Base-by-base conservation (phyloP, 2,797 vertebrate species). In the Argentina silus region DNA sequence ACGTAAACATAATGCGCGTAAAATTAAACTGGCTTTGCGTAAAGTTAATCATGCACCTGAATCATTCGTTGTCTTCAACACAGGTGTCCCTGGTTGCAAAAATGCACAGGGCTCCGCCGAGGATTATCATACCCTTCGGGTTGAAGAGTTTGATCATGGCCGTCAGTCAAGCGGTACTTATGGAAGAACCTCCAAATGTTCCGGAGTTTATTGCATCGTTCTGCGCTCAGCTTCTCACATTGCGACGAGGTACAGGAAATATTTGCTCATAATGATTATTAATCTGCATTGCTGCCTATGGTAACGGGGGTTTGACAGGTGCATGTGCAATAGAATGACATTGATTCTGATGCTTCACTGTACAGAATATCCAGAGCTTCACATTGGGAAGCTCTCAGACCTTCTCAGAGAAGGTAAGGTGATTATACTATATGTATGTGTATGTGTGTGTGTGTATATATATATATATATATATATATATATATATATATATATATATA, bases 101-200 rank as follows among this genome's bases (percentile, higher is more conserved):
- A 23, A 67, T 68, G 67, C 42, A 19, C 21, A 47, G 23, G 43
- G 27, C 12, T 15, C 3, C 8, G 21, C 27, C 36, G 9, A 43
- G 23, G 15, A 50, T 68, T 36, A 55, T 68, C 7, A 7, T 68
- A 15, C 67, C 50, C 6, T 68, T 53, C 15, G 67, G 67, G 36
- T 55, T 68, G 27, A 56, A 43, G 67, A 68, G 67, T 53, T 56
- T n/a, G 23, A 50, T 68, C 4, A 15, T 68, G 23, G 67, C n/a
- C 10, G 15, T 56, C 15, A 42, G 67, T 42, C 27, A 42, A 10
- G 67, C 67, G 11, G 51, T 68, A 7, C 27, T 68, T 6, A 14
- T 56, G 8, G 67, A 68, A n/a, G 21, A 68, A 55, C 67, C 67
- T 10, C 36, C 15, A 51, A 56, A 56, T 68, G 51, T 68, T 12